These are phyloP conservation scores for Triops longicaudatus DNA, from an alignment of 1,140 invertebrate genomes.

Conservation along the genomic window DNA sequence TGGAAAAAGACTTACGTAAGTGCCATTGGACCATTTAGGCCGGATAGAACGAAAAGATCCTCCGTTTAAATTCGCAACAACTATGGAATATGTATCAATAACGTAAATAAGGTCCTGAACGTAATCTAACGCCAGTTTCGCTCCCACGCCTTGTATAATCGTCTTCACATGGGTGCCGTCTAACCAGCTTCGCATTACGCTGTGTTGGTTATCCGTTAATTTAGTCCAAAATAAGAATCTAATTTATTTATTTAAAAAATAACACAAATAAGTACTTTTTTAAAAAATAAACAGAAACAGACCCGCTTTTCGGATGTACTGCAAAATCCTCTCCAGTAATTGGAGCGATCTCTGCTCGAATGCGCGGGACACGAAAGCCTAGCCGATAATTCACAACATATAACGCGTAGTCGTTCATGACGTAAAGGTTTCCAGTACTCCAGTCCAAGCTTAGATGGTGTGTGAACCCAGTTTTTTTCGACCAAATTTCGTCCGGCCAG, in stretches of 20 bases:
- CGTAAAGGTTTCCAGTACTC: constrained; percentile 3
- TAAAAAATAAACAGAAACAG: not conserved
- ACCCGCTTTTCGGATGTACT: not conserved
- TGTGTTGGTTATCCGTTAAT: not conserved
- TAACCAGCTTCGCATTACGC: not conserved
- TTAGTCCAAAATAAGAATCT: not conserved
- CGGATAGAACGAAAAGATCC: not conserved
- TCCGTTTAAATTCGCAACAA: not conserved
- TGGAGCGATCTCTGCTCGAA: not conserved
- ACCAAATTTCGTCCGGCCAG: not conserved
- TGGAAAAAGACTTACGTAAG: not conserved
- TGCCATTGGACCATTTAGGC: not conserved
- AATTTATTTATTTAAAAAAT: too few species aligned
- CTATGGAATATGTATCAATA: not conserved
- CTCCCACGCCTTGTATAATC: not conserved
- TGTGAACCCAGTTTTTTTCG: not conserved
- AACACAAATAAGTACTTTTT: too few species aligned
- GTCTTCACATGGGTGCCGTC: not conserved
- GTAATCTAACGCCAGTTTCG: not conserved
- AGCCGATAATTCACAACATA: not conserved
- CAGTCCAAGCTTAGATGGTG: not conserved
- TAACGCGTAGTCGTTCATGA: not conserved
- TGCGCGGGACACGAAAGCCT: not conserved
- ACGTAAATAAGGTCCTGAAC: not conserved
- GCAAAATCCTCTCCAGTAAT: not conserved